Evolutionary conservation across 2,888 invertebrate genomes (phyloP), one percentile per base, ranked within the genome.

Genomic region (Megamerina dolium): DNA sequence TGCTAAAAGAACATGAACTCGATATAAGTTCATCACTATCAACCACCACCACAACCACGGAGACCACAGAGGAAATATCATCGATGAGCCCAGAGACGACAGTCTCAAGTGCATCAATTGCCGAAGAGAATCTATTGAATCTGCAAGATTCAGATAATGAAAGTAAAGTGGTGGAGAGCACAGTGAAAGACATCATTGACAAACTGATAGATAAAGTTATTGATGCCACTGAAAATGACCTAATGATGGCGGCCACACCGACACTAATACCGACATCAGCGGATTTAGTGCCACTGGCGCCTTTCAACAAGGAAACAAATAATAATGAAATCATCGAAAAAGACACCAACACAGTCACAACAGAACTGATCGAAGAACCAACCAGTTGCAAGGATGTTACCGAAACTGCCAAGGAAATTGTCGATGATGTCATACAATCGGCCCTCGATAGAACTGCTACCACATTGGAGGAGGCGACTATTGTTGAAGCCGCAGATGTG

Each of bases 191-290:
- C 14, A 66, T 71, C 46, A 63, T 70, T 3, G 64, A 64, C 49
- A 65, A 68, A 38, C 59, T 70, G 10, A 70, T 72, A 38, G 68
- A 67, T 19, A 59, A 58, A 40, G 67, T 63, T 13, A 62, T 63
- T 21, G 60, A 60, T 36, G 56, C 45, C 6, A 47, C 58, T n/a
- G 48, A 53, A n/a, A 53, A 52, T 33, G 47, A 53, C n/a, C 51
- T 53, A 19, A 13, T 13, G 9, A n/a, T n/a, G 26, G 13, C 2
- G 48, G 53, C 4, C 47, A 58, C 45, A 42, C 47, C 26, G 49
- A 42, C 26, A 50, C n/a, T n/a, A n/a, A n/a, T n/a, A n/a, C n/a
- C n/a, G n/a, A n/a, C n/a, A n/a, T n/a, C n/a, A n/a, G n/a, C n/a
- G n/a, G n/a, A n/a, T 16, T 32, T 13, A 19, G 5, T n/a, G 17